phyloP scores from a whole-genome alignment of 2,888 invertebrate species.

The Drosophila setosimentum region DNA sequence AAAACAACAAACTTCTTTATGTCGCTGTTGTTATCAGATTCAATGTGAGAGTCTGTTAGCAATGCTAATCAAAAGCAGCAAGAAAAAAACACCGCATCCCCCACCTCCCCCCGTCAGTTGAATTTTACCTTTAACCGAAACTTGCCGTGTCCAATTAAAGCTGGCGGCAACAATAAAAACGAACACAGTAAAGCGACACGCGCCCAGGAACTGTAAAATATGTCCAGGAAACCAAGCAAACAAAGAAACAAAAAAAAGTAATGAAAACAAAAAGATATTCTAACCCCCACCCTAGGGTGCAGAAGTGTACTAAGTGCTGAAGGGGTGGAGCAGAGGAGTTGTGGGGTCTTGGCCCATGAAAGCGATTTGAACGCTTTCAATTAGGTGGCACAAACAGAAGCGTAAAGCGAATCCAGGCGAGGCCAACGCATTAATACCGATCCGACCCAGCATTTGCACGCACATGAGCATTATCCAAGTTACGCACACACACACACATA shows the following conservation, averaged over 20 bases:
- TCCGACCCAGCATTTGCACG: constrained; percentile 23
- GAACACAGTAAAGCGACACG: constrained; percentile 10
- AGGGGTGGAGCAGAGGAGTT: not conserved
- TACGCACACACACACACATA: not conserved
- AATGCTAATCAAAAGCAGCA: constrained; percentile 47
- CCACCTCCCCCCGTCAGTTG: constrained; percentile 7
- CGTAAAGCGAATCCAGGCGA: constrained; percentile 24
- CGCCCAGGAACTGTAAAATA: constrained; percentile 26
- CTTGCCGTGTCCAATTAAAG: constrained; percentile 48
- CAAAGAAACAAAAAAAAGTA: constrained; percentile 14
- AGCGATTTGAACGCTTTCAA: constrained; percentile 67
- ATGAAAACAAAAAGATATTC: constrained; percentile 9
- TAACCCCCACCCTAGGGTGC: not conserved
- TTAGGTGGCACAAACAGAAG: constrained; percentile 64
- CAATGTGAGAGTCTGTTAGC: constrained; percentile 32
- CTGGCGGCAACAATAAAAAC: constrained; percentile 28
- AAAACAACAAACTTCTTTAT: not conserved
- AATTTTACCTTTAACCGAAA: constrained; percentile 28
- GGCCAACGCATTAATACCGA: constrained; percentile 30
- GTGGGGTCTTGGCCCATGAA: constrained; percentile 18
- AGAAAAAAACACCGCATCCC: not conserved
- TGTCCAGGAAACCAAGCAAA: constrained; percentile 34
- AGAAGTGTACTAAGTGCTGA: constrained; percentile 4
- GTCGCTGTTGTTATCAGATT: constrained; percentile 27
- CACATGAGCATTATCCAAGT: constrained; percentile 16